Conservation (phyloP, 1,140 invertebrate species). For the Aphelenchoides besseyi region DNA sequence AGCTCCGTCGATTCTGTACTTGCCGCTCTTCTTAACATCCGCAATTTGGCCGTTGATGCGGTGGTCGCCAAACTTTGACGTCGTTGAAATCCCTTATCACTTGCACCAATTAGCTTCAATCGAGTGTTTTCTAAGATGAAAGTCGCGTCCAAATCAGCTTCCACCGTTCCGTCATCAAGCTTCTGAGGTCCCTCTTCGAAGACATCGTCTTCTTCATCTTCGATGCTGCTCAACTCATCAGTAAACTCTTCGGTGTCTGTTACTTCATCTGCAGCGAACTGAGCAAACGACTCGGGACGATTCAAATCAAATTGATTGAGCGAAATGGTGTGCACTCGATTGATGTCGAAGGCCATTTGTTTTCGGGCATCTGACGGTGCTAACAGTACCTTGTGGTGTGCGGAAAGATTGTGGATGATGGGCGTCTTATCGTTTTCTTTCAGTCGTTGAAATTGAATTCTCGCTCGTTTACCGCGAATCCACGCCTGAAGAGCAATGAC, state of each 20-base stretch:
- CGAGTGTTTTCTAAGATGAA: conserved; percentile 58
- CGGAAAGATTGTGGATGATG: background rate
- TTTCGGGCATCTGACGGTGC: background rate
- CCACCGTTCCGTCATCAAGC: conserved; percentile 45
- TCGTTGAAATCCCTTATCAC: conserved; percentile 48
- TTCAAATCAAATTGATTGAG: conserved; percentile 45
- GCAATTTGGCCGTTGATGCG: conserved; percentile 53
- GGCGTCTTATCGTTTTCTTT: background rate
- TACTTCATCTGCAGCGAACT: conserved; percentile 36
- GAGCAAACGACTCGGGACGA: conserved; percentile 40
- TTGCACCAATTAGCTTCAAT: conserved; percentile 53
- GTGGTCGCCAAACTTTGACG: conserved; percentile 54
- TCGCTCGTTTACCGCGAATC: conserved; percentile 49
- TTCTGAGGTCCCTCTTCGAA: background rate
- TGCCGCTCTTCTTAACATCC: conserved; percentile 55
- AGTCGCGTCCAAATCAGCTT: conserved; percentile 58
- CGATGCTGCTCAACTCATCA: conserved; percentile 1
- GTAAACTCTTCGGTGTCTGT: conserved; percentile 12
- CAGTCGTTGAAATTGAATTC: background rate
- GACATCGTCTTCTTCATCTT: conserved; percentile 31
- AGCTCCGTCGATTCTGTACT: conserved; percentile 54
- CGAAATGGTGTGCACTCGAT: conserved; percentile 40
- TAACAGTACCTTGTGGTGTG: background rate
- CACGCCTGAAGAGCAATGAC: conserved; percentile 72
- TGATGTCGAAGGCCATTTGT: conserved; percentile 22